A percentile compares a stretch with the other conserved stretches of the same genome.
Conservation (phyloP, 2,113 vertebrate species). For the Hypomesus transpacificus region DNA sequence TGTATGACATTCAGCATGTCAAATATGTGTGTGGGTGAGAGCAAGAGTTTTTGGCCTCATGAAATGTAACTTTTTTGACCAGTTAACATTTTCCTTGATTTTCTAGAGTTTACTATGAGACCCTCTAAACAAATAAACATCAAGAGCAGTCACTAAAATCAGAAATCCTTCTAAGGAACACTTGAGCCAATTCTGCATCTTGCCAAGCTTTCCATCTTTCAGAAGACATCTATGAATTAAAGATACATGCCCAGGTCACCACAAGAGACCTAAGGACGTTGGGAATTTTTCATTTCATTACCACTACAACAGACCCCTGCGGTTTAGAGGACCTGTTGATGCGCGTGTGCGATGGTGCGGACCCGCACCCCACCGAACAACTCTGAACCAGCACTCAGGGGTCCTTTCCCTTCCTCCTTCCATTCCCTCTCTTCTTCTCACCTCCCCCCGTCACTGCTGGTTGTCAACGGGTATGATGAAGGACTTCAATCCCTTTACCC, state of each 20-base stretch:
- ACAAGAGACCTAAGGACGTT: slow-evolving; percentile 48
- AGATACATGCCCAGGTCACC: slow-evolving; percentile 56
- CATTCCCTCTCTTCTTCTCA: slow-evolving; percentile 11
- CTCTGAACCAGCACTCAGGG: slow-evolving; percentile 22
- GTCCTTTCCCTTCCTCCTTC: background rate
- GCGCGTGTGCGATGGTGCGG: slow-evolving; percentile 35
- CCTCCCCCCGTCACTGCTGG: slow-evolving; percentile 33
- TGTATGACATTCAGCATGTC: slow-evolving; percentile 61
- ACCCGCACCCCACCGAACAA: slow-evolving; percentile 21
- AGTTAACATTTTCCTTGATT: too few relatives aligned
- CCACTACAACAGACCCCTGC: slow-evolving; percentile 29
- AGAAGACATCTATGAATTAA: slow-evolving; percentile 54
- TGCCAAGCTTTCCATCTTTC: slow-evolving; percentile 30
- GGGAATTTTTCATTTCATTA: slow-evolving; percentile 67
- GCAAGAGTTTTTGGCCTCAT: slow-evolving; percentile 11
- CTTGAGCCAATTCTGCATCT: slow-evolving; percentile 41
- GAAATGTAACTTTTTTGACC: slow-evolving; percentile 44
- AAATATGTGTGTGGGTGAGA: slow-evolving; percentile 48
- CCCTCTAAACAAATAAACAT: background rate
- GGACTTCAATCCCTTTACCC: slow-evolving; percentile 26
- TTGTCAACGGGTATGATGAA: slow-evolving; percentile 51
- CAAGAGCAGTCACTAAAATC: background rate
- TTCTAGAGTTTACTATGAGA: too few relatives aligned
- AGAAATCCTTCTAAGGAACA: slow-evolving; percentile 33
- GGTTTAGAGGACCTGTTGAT: slow-evolving; percentile 56